Base-by-base conservation (phyloP, 2,113 vertebrate species). In the Atlantisia rogersi region DNA sequence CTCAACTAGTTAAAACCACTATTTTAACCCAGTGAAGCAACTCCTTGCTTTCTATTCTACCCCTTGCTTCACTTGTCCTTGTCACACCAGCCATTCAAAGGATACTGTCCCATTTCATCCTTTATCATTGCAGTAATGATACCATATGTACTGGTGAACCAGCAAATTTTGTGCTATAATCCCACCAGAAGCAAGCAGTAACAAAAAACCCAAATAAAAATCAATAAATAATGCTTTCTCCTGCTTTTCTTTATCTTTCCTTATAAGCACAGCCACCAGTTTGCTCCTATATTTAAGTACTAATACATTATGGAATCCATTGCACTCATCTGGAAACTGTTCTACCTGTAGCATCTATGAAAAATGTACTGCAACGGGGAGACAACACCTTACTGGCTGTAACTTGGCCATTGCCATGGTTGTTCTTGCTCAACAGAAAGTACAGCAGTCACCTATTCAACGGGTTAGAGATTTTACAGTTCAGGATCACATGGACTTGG, bases 351-450 rank as follows among this genome's bases (percentile, higher is more conserved):
- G 11, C 14, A 62, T n/a, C 50, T 46, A 15, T 32, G 40, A 80
- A 58, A 78, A 81, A 50, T 2, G 15, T 18, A 16, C 13, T 32
- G 19, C 26, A 89, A 55, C 28, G 55, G 1, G 7, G 14, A 74
- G 76, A 74, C 16, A 58, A 58, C 11, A 31, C 35, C 42, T 60
- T 39, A 48, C n/a, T 32, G 24, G 5, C 40, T 82, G 4, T 69
- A 75, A 50, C 14, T 35, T 3, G 0, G 32, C 40, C 13, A 53
- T 3, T n/a, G 28, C 24, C 50, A 48, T 6, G 16, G n/a, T 11
- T 59, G 16, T 10, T 62, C 62, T 53, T 29, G 32, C 50, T 68
- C n/a, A 84, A 39, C 20, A 71, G 25, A 67, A 37, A 77, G 53
- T 5, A 37, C 21, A 62, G 9, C 24, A 56, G 26, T 29, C 35